A percentile compares a stretch with the other conserved stretches of the same genome.
phyloP scores from a whole-genome alignment of 2,113 vertebrate species.

The Polypterus senegalus region DNA sequence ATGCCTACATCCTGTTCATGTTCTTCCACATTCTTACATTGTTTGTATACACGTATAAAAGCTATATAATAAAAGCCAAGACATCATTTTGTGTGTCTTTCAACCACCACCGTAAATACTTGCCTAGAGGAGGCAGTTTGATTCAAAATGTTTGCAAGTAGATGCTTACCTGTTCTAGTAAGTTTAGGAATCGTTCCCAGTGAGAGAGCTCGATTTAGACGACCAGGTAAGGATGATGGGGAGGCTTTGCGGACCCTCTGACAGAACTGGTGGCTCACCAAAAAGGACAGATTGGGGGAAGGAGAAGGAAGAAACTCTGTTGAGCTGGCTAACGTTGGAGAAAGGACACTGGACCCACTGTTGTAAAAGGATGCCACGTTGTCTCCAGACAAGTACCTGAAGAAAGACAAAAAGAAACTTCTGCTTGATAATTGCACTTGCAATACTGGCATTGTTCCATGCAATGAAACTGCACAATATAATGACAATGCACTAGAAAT shows the following conservation, averaged over 20 bases:
- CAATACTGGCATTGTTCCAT: too few species aligned
- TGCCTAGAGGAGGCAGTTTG: too few species aligned
- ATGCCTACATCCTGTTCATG: too few species aligned
- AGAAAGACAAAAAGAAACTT: conserved; percentile 42
- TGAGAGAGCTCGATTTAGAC: conserved; percentile 72
- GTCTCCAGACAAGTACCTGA: conserved; percentile 68
- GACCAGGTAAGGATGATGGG: conserved; percentile 74
- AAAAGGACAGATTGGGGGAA: conserved; percentile 67
- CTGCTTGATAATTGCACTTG: neutral
- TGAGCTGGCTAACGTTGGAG: conserved; percentile 19
- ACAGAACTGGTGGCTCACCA: conserved; percentile 60
- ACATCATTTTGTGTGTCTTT: too few species aligned
- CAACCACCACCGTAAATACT: too few species aligned
- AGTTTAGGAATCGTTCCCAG: conserved; percentile 83
- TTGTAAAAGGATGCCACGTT: conserved; percentile 34
- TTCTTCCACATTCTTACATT: too few species aligned
- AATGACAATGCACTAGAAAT: too few species aligned
- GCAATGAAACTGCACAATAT: too few species aligned
- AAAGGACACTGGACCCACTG: conserved; percentile 29
- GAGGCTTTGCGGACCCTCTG: conserved; percentile 54
- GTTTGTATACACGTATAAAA: too few species aligned
- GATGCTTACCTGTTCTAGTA: conserved; percentile 61
- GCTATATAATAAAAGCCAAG: too few species aligned
- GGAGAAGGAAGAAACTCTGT: conserved; percentile 63
- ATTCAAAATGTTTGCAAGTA: too few species aligned